A percentile compares a stretch with the other conserved stretches of the same genome.
Evolutionary conservation across 1,140 invertebrate genomes (phyloP).

Genomic region (Ostrea denselamellosa): DNA sequence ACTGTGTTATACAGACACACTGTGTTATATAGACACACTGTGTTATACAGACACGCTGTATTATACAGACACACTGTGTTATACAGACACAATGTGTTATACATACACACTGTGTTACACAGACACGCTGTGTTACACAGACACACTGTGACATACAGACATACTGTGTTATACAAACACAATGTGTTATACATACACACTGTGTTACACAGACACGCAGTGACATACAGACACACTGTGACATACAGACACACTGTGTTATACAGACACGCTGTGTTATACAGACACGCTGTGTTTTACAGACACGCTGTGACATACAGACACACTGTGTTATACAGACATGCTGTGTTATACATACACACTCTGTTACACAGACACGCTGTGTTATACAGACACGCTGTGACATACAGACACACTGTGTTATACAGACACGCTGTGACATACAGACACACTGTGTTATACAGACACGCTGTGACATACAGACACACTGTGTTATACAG

Average conservation of each 20-base stretch:
- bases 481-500: constrained; percentile 48
- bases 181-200: constrained; percentile 61
- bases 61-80: too few relatives aligned
- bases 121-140: not conserved
- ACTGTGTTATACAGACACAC: too few relatives aligned
- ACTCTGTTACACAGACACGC: too few relatives aligned
- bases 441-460: not conserved
- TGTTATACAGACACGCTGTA: too few relatives aligned
- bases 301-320: not conserved
- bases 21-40: too few relatives aligned
- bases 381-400: too few relatives aligned
- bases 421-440: not conserved
- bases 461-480: not conserved
- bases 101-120: not conserved
- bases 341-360: constrained; percentile 59
- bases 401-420: not conserved
- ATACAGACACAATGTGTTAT: too few relatives aligned
- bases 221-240: too few relatives aligned
- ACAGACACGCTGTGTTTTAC: not conserved
- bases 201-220: too few relatives aligned
- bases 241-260: too few relatives aligned
- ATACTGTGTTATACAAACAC: not conserved
- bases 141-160: not conserved
- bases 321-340: not conserved
- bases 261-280: not conserved